A percentile compares a stretch with the other conserved stretches of the same genome.
Conservation (phyloP, 2,888 invertebrate species). For the Sinelater perroti region DNA sequence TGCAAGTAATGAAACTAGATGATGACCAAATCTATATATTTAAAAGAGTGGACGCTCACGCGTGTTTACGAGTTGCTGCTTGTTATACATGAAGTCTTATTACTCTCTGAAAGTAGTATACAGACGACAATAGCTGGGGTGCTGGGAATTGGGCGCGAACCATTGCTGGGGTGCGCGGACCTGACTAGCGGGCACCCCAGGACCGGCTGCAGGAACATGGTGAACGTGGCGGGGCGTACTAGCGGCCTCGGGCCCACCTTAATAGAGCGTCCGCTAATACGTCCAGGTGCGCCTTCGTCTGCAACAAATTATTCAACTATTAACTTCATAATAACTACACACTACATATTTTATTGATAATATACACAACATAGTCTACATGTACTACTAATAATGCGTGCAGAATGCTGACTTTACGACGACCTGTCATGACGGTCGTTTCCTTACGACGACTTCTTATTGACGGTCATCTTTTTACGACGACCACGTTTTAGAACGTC, state of each 20-base stretch:
- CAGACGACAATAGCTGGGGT: slow-evolving; percentile 43
- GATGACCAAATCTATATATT: not conserved
- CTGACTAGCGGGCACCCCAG: slow-evolving; percentile 56
- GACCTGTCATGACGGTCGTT: too few species aligned
- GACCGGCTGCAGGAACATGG: slow-evolving; percentile 48
- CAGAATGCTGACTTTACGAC: too few species aligned
- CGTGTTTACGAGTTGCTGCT: slow-evolving; percentile 39
- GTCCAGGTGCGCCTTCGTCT: slow-evolving; percentile 96
- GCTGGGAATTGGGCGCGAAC: slow-evolving; percentile 49
- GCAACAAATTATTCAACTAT: too few species aligned
- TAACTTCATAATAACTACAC: too few species aligned
- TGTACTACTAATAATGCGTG: not conserved
- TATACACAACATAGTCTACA: not conserved
- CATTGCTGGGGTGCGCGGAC: slow-evolving; percentile 53
- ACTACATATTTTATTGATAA: not conserved
- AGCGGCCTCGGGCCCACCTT: slow-evolving; percentile 94
- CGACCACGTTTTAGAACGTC: too few species aligned
- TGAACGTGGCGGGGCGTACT: slow-evolving; percentile 57
- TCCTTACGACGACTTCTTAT: too few species aligned
- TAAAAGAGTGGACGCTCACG: slow-evolving; percentile 32
- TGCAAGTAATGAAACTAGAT: slow-evolving; percentile 28
- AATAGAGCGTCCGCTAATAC: slow-evolving; percentile 92
- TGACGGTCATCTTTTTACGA: too few species aligned
- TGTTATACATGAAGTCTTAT: slow-evolving; percentile 58
- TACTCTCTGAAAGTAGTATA: slow-evolving; percentile 60